These are phyloP conservation scores for Mesorhabditis sp. DNA, from an alignment of 2,888 invertebrate species.

Conservation along the genomic window DNA sequence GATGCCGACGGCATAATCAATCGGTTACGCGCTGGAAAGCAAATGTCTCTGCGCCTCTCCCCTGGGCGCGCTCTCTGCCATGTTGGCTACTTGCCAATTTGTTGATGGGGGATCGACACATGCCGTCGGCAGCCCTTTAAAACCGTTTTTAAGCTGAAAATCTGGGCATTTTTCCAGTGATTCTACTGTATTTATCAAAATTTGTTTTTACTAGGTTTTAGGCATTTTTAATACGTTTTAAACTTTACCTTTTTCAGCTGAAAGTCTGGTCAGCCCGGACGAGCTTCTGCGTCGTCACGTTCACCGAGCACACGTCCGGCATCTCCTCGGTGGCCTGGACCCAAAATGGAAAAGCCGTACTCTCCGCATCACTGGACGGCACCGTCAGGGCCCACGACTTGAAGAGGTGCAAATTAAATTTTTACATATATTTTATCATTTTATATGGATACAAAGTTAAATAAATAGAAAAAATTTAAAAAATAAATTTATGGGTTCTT, in stretches of 20 bases:
- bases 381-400: slow-evolving; percentile 93
- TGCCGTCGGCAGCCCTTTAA: too few relatives aligned
- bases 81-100: too few relatives aligned
- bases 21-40: too few relatives aligned
- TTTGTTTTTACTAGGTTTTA: too few relatives aligned
- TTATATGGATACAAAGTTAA: too few relatives aligned
- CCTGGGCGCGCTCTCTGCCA: too few relatives aligned
- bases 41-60: too few relatives aligned
- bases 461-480: not conserved
- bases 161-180: too few relatives aligned
- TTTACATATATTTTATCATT: slow-evolving; percentile 9
- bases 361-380: slow-evolving; percentile 91
- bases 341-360: slow-evolving; percentile 82
- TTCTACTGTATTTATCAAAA: too few relatives aligned
- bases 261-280: slow-evolving; percentile 77
- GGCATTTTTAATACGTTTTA: too few relatives aligned
- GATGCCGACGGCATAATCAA: too few relatives aligned
- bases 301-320: slow-evolving; percentile 81
- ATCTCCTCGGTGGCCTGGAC: slow-evolving; percentile 83
- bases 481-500: not conserved
- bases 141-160: slow-evolving; percentile 49
- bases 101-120: too few relatives aligned
- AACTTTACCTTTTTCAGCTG: slow-evolving; percentile 42
- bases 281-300: slow-evolving; percentile 93
- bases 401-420: slow-evolving; percentile 63